Base-by-base conservation (phyloP, 2,888 invertebrate species). In the Polietes domitor region DNA sequence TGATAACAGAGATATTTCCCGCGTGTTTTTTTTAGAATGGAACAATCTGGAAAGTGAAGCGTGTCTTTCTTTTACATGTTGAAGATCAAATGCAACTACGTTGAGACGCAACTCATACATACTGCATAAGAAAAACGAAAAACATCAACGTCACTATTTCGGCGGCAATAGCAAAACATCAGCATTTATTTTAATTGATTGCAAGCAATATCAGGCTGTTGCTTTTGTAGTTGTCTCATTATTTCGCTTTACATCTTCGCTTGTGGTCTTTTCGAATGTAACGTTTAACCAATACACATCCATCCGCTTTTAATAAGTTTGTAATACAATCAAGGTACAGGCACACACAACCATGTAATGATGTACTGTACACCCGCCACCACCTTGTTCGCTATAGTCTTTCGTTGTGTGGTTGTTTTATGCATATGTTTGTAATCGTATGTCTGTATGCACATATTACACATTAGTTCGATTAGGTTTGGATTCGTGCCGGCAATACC, bases 1-100 rank as follows among this genome's bases (percentile, higher is more conserved):
- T 47, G 21, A 43, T 21, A 6, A 9, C 32, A 37, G 5, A 58
- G 28, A 74, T 50, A 41, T 76, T 83, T 83, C 83, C 83, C 83
- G 83, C 83, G 78, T 85, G 79, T 82, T 82, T 79, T 74, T 43
- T 82, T 17, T 24, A 32, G 68, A 24, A 21, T 77, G 65, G 74
- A 80, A 80, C 55, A 74, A 61, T 84, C 78, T 80, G 77, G 78
- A 84, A 84, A 68, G 21, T 12, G 28, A 61, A 65, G 70, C 71
- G n/a, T n/a, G 19, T 28, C 24, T 47, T 17, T 58, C 10, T 21
- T n/a, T 47, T 58, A 58, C 68, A 65, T 65, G n/a, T 41, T 41
- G 21, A 26, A n/a, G 28, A 50, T 58, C 37, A 65, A 28, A 7
- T 47, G 70, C 70, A 47, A 50, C n/a, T 70, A 0, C n/a, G 26